These are phyloP conservation scores for Athetis lepigone DNA, from an alignment of 2,888 invertebrate genomes.

Conservation along the genomic window DNA sequence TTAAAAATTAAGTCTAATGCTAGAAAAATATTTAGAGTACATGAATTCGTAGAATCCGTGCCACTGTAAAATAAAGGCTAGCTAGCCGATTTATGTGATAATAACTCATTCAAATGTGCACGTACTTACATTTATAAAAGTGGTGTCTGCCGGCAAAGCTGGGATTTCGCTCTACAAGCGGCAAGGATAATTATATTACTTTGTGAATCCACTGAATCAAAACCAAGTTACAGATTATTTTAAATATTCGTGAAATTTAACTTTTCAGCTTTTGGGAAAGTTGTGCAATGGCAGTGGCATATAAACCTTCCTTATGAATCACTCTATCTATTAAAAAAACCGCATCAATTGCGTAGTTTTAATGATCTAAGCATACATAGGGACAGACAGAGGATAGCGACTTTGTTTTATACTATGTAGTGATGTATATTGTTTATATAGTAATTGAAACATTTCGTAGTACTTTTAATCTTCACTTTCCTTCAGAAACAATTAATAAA, in stretches of 20 bases:
- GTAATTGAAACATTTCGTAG: too few relatives aligned
- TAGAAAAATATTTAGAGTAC: slow-evolving; percentile 19
- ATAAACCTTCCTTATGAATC: too few relatives aligned
- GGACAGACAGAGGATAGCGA: too few relatives aligned
- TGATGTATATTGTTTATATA: too few relatives aligned
- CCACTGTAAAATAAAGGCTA: slow-evolving; percentile 36
- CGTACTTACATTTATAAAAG: slow-evolving; percentile 51
- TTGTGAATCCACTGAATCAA: slow-evolving; percentile 39
- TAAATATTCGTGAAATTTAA: slow-evolving; percentile 25
- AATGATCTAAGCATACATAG: too few relatives aligned
- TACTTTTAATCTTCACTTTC: too few relatives aligned
- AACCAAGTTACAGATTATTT: slow-evolving; percentile 38
- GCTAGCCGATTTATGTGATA: slow-evolving; percentile 39
- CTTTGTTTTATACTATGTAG: too few relatives aligned
- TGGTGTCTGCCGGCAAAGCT: slow-evolving; percentile 36
- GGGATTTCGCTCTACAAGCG: slow-evolving; percentile 19
- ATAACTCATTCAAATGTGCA: slow-evolving; percentile 55
- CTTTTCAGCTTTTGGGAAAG: not conserved
- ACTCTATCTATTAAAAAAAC: too few relatives aligned
- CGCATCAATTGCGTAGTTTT: too few relatives aligned
- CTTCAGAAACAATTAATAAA: not conserved
- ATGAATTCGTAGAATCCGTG: slow-evolving; percentile 18
- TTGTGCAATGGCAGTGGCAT: not conserved
- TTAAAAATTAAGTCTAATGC: slow-evolving; percentile 19
- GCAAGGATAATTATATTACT: slow-evolving; percentile 43